phyloP scores from a whole-genome alignment of 2,888 invertebrate species.

The Dynastes tityus region DNA sequence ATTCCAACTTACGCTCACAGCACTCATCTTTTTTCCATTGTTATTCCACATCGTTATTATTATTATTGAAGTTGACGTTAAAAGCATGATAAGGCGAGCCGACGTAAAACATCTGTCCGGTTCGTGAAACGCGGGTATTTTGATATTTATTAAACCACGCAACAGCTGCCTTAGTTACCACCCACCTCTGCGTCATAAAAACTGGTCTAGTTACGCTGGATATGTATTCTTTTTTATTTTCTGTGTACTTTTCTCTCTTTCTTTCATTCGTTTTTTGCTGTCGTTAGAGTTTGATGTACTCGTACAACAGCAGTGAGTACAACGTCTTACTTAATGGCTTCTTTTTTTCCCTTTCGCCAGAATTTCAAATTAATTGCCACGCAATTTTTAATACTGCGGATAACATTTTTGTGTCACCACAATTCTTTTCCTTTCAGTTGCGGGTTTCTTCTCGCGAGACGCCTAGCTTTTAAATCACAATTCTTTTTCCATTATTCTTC shows the following conservation, averaged over 20 bases:
- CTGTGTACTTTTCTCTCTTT: slow-evolving; percentile 10
- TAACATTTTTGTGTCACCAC: not conserved
- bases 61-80: slow-evolving; percentile 31
- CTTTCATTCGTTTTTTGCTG: slow-evolving; percentile 38
- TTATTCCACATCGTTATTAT: slow-evolving; percentile 25
- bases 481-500: slow-evolving; percentile 24
- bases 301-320: not conserved
- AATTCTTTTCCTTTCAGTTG: slow-evolving; percentile 7
- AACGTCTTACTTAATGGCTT: not conserved
- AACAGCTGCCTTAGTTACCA: slow-evolving; percentile 52
- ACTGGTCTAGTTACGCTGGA: slow-evolving; percentile 51
- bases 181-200: slow-evolving; percentile 54
- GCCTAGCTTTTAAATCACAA: slow-evolving; percentile 10
- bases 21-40: slow-evolving; percentile 36
- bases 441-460: not conserved
- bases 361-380: not conserved
- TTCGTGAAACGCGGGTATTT: slow-evolving; percentile 52
- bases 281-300: slow-evolving; percentile 13
- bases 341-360: not conserved
- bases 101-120: slow-evolving; percentile 53
- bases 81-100: slow-evolving; percentile 41
- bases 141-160: slow-evolving; percentile 52
- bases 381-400: not conserved
- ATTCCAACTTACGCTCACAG: slow-evolving; percentile 28
- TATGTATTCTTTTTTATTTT: slow-evolving; percentile 28